Conservation (phyloP, 1,140 invertebrate genomes). For the Drosophila leontia region DNA sequence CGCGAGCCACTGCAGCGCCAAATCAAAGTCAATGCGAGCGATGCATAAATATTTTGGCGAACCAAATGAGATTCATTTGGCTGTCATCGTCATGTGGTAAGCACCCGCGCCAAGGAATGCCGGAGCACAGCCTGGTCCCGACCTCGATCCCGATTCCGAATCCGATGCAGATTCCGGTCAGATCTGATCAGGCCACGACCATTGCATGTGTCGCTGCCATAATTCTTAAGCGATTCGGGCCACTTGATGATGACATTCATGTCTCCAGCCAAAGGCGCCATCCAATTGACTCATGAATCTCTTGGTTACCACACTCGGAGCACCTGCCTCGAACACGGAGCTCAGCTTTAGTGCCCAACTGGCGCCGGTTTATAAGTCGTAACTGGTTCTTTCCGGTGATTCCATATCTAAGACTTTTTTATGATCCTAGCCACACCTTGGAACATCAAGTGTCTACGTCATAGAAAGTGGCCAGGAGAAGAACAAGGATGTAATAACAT, state of each 20-base stretch:
- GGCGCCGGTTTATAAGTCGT: constrained; percentile 14
- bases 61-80: constrained; percentile 80
- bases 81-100: constrained; percentile 69
- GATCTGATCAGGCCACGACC: constrained; percentile 23
- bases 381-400: constrained; percentile 57
- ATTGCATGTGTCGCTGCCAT: constrained; percentile 73
- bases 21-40: constrained; percentile 75
- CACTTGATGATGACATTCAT: constrained; percentile 74
- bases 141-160: constrained; percentile 4
- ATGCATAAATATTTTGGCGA: constrained; percentile 80
- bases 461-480: constrained; percentile 33
- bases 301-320: constrained; percentile 40
- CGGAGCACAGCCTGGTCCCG: constrained; percentile 32
- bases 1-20: constrained; percentile 27
- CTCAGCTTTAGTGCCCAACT: constrained; percentile 20
- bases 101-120: constrained; percentile 64
- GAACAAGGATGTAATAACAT: background rate
- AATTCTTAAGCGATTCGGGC: constrained; percentile 52
- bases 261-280: constrained; percentile 56
- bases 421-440: constrained; percentile 53
- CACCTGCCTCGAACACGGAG: constrained; percentile 35
- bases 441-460: constrained; percentile 43
- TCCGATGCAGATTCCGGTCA: constrained; percentile 23
- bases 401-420: constrained; percentile 59
- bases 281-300: constrained; percentile 62